Conservation (phyloP, 2,797 vertebrate genomes). For the Heterohyrax brucei region DNA sequence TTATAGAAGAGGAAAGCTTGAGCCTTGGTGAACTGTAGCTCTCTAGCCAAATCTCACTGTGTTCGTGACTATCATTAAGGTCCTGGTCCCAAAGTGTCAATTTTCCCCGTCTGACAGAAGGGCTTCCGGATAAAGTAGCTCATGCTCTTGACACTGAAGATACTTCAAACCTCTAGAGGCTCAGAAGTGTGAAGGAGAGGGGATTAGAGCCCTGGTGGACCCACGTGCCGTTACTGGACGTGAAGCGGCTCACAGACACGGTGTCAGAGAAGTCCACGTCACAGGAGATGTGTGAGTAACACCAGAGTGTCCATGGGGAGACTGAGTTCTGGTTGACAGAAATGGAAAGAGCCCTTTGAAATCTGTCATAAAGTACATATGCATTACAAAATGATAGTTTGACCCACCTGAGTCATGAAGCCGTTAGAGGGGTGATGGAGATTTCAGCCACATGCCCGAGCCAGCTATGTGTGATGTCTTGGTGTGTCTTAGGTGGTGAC, state of each 20-base stretch:
- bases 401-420: not conserved
- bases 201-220: not conserved
- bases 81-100: not conserved
- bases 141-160: not conserved
- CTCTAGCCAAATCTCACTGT: not conserved
- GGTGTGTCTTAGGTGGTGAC: not conserved
- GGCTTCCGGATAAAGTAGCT: not conserved
- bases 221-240: not conserved
- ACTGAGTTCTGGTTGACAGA: not conserved
- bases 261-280: not conserved
- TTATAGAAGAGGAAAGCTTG: not conserved
- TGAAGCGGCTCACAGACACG: not conserved
- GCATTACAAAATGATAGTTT: constrained; percentile 21
- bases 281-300: not conserved
- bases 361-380: not conserved
- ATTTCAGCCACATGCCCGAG: not conserved
- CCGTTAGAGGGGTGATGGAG: not conserved
- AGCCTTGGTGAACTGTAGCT: not conserved
- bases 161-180: not conserved
- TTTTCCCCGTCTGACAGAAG: not conserved
- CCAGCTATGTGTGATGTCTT: not conserved
- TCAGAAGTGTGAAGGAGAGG: not conserved
- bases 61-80: not conserved
- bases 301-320: not conserved
- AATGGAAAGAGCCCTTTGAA: not conserved